These are phyloP conservation scores for Latrodectus geometricus DNA, from an alignment of 1,140 invertebrate genomes.

Conservation along the genomic window DNA sequence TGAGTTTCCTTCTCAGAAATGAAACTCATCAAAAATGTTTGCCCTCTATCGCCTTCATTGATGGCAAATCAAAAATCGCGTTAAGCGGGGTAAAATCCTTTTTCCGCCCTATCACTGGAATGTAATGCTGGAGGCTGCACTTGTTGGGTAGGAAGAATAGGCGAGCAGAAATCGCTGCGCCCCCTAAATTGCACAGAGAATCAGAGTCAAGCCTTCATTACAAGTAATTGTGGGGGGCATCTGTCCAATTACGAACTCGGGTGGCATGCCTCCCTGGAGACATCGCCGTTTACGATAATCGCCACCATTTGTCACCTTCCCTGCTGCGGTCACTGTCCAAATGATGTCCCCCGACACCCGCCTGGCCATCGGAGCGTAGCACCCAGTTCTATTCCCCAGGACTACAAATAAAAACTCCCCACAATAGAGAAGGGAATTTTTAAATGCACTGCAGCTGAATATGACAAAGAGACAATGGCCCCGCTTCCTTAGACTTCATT, in stretches of 20 bases:
- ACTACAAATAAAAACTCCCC: slow-evolving; percentile 10
- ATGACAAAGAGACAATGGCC: slow-evolving; percentile 43
- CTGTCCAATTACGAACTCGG: slow-evolving; percentile 55
- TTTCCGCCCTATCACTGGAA: neutral
- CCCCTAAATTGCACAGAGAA: slow-evolving; percentile 33
- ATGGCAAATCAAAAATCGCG: neutral
- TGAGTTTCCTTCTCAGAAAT: neutral
- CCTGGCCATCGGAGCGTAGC: slow-evolving; percentile 14
- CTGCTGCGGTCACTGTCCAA: slow-evolving; percentile 58
- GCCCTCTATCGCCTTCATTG: neutral
- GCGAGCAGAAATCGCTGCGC: slow-evolving; percentile 5
- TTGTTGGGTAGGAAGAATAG: neutral
- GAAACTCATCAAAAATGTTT: neutral
- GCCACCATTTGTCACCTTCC: slow-evolving; percentile 59
- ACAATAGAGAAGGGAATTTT: slow-evolving; percentile 12
- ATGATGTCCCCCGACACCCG: slow-evolving; percentile 48
- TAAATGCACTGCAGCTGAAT: slow-evolving; percentile 23
- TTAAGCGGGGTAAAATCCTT: neutral
- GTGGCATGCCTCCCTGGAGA: slow-evolving; percentile 37
- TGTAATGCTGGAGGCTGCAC: neutral
- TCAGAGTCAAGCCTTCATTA: slow-evolving; percentile 55
- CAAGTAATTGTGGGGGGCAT: slow-evolving; percentile 58
- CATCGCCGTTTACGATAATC: slow-evolving; percentile 58
- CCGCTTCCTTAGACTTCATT: neutral
- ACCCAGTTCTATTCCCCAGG: slow-evolving; percentile 5